These are phyloP conservation scores for Copidosoma aretas DNA, from an alignment of 2,888 invertebrate species.

Conservation along the genomic window DNA sequence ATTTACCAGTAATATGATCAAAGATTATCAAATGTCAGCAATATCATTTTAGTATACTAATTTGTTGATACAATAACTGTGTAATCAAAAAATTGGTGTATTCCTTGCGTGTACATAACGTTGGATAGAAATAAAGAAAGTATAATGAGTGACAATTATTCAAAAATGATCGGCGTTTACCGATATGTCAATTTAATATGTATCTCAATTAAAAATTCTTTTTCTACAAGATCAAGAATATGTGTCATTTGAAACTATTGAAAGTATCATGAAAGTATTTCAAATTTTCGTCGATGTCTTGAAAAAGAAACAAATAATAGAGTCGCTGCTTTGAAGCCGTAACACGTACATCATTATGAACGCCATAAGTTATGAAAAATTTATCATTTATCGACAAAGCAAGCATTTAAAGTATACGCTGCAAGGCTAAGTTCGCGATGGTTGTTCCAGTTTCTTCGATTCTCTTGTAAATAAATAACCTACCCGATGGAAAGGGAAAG, in stretches of 20 bases:
- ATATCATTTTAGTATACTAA: too few species aligned
- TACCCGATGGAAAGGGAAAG: conserved; percentile 5
- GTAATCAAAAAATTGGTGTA: too few species aligned
- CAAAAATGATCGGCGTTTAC: too few species aligned
- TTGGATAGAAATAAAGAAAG: too few species aligned
- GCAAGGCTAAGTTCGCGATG: conserved; percentile 26
- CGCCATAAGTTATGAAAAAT: conserved; percentile 18
- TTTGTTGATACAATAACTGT: too few species aligned
- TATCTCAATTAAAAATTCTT: conserved; percentile 7
- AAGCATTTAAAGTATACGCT: conserved; percentile 13
- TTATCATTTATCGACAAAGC: conserved; percentile 27
- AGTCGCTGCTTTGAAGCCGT: conserved; percentile 16
- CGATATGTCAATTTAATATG: too few species aligned
- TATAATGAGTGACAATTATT: too few species aligned
- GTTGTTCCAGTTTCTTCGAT: conserved; percentile 38
- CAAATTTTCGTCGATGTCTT: not conserved
- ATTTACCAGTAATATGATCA: too few species aligned
- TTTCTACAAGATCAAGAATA: conserved; percentile 12
- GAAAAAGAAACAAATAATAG: conserved; percentile 10
- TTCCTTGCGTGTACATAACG: too few species aligned
- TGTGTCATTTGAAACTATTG: not conserved
- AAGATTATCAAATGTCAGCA: too few species aligned
- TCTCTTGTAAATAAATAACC: conserved; percentile 45
- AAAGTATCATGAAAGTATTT: conserved; percentile 1
- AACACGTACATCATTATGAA: conserved; percentile 9